A percentile compares a stretch with the other conserved stretches of the same genome.
Evolutionary conservation across 2,113 vertebrate species (phyloP).

Genomic region (Mixornis gularis): DNA sequence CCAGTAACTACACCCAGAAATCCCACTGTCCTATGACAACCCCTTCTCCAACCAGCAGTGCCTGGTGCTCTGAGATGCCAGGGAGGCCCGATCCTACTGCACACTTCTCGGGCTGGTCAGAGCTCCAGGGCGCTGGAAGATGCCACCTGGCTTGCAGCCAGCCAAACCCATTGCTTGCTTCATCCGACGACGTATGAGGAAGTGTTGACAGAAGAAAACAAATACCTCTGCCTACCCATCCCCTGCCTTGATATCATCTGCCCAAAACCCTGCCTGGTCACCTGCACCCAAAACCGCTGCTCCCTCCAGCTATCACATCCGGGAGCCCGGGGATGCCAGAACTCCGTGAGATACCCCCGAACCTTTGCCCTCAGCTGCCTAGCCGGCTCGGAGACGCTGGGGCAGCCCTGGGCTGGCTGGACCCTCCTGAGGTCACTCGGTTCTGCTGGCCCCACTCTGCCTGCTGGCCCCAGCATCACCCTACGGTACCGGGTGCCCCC

Average conservation of each 20-base stretch:
- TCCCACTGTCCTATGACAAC: not conserved
- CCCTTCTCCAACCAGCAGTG: not conserved
- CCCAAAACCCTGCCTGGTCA: not conserved
- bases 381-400: not conserved
- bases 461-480: not conserved
- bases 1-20: accelerated
- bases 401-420: not conserved
- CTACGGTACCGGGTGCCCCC: not conserved
- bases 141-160: not conserved
- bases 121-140: not conserved
- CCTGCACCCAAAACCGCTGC: accelerated
- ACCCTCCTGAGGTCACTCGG: not conserved
- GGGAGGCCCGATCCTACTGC: not conserved
- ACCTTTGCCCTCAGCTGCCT: not conserved
- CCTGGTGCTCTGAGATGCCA: not conserved
- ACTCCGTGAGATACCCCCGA: accelerated
- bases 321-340: not conserved
- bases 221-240: not conserved
- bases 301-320: not conserved
- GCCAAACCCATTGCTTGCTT: not conserved
- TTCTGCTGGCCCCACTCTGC: not conserved
- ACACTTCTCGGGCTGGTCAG: not conserved
- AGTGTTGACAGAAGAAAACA: slow-evolving; percentile 7
- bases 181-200: slow-evolving; percentile 15
- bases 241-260: not conserved